Percentiles rank a stretch among this genome's conserved stretches.
phyloP scores from a whole-genome alignment of 2,797 vertebrate genomes.

The Steatocranus sp. region DNA sequence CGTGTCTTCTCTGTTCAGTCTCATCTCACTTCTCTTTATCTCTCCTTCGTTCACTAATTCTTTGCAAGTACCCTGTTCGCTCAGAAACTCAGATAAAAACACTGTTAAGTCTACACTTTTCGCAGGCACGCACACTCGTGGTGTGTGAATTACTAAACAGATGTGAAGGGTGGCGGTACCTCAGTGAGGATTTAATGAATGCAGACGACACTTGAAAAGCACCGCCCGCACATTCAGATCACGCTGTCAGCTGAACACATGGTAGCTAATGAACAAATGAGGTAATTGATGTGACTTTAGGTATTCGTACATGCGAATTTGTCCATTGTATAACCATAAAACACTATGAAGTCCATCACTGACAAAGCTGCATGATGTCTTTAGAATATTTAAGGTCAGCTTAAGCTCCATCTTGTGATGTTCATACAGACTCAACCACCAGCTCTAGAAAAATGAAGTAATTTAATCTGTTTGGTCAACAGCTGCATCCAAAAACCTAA shows the following conservation, averaged over 20 bases:
- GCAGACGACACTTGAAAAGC: neutral
- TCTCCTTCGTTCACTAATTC: conserved; percentile 16
- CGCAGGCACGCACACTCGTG: neutral
- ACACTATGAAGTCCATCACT: neutral
- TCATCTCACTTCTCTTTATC: neutral
- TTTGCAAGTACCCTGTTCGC: neutral
- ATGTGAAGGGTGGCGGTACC: conserved; percentile 1
- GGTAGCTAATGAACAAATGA: conserved; percentile 2
- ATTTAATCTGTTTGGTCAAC: neutral
- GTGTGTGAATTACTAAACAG: neutral
- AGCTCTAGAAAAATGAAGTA: neutral
- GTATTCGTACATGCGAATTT: neutral
- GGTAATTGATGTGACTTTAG: neutral
- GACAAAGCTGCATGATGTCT: neutral
- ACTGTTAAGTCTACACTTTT: neutral
- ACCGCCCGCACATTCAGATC: neutral
- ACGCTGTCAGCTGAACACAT: neutral
- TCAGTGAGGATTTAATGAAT: conserved; percentile 6
- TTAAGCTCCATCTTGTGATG: neutral
- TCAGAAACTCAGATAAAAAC: conserved; percentile 22
- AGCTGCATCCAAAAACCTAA: neutral
- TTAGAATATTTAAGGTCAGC: neutral
- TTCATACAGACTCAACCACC: neutral
- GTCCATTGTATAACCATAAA: neutral
- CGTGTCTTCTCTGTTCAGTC: neutral